A percentile compares a stretch with the other conserved stretches of the same genome.
These are phyloP conservation scores for Troilus luridus DNA, from an alignment of 2,888 invertebrate species.

Conservation along the genomic window DNA sequence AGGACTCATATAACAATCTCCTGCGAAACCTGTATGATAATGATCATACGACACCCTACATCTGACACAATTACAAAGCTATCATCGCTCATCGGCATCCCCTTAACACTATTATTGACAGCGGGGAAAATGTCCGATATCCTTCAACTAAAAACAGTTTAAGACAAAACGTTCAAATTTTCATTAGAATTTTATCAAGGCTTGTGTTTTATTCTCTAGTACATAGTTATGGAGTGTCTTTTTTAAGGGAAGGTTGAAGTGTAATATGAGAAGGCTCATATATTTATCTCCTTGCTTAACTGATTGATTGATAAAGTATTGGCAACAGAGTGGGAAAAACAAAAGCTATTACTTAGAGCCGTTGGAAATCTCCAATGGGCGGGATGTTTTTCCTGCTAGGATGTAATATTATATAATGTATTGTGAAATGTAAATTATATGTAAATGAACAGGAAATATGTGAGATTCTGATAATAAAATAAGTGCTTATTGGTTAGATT, in stretches of 20 bases:
- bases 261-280: too few species aligned
- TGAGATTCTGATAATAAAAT: too few species aligned
- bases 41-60: not conserved
- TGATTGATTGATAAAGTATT: not conserved
- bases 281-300: not conserved
- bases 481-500: too few species aligned
- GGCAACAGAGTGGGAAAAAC: not conserved
- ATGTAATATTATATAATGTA: not conserved
- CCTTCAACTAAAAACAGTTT: too few species aligned
- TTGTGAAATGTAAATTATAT: too few species aligned
- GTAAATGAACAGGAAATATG: too few species aligned
- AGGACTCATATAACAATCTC: not conserved
- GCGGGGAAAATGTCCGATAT: not conserved
- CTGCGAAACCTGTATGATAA: not conserved
- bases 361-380: not conserved
- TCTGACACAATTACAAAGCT: not conserved
- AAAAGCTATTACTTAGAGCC: conserved; percentile 2
- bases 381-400: not conserved
- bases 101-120: not conserved
- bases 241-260: too few species aligned
- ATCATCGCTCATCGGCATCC: not conserved
- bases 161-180: too few species aligned
- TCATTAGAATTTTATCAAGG: not conserved
- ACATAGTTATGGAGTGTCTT: not conserved
- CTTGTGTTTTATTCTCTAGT: not conserved